These are phyloP conservation scores for Pempheris klunzingeri DNA, from an alignment of 2,797 vertebrate species.

Conservation along the genomic window DNA sequence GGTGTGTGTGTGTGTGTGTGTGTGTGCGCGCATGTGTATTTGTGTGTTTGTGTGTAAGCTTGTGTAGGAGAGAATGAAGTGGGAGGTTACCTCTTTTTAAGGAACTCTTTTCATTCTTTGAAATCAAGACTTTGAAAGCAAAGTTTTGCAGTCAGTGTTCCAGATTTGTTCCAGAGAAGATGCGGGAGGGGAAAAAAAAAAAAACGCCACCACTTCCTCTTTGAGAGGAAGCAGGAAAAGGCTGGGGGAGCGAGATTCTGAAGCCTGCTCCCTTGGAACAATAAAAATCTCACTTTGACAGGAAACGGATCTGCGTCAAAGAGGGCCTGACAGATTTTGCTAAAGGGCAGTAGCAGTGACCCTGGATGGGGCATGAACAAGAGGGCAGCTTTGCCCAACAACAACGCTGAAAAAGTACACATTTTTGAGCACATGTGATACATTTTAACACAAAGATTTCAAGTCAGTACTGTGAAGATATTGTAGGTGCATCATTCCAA, in stretches of 20 bases:
- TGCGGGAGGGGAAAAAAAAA: slow-evolving; percentile 33
- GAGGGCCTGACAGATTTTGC: slow-evolving; percentile 83
- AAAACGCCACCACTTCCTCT: slow-evolving; percentile 87
- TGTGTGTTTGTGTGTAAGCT: slow-evolving; percentile 23
- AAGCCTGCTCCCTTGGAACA: slow-evolving; percentile 88
- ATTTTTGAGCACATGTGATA: not conserved
- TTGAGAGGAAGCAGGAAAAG: slow-evolving; percentile 94
- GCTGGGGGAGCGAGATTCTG: slow-evolving; percentile 89
- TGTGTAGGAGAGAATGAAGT: slow-evolving; percentile 40
- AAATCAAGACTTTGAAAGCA: slow-evolving; percentile 77
- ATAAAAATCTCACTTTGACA: slow-evolving; percentile 89
- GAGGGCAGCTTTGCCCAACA: slow-evolving; percentile 67
- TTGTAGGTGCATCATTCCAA: no score
- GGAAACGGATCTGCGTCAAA: slow-evolving; percentile 96
- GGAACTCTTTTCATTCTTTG: slow-evolving; percentile 80
- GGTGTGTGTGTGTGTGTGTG: slow-evolving; percentile 24
- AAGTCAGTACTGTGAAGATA: not conserved
- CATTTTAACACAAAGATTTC: slow-evolving; percentile 2
- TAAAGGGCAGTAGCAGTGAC: slow-evolving; percentile 87
- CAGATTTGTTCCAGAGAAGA: slow-evolving; percentile 80
- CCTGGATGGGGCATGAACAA: slow-evolving; percentile 80
- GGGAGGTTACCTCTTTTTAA: slow-evolving; percentile 70
- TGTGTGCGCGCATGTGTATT: no score
- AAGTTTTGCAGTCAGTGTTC: slow-evolving; percentile 62
- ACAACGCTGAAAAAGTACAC: slow-evolving; percentile 32